Base-by-base conservation (phyloP, 2,113 vertebrate species). In the Dromaius novaehollandiae region DNA sequence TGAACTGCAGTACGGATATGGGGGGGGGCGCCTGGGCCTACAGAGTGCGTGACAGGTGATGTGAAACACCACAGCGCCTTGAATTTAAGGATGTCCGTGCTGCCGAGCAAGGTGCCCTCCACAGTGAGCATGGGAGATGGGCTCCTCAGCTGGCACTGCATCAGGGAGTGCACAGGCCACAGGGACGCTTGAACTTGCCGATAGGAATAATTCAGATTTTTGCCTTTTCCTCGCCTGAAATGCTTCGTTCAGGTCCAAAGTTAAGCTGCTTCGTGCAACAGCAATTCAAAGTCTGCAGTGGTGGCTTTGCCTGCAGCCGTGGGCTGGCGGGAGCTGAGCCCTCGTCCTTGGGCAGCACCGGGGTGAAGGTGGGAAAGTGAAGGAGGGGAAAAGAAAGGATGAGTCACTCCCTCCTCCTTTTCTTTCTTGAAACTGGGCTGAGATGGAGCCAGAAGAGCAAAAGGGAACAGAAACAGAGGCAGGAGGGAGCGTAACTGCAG, bases 281-380 rank as follows among this genome's bases (percentile, higher is more conserved):
- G n/a, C 11, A 11, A 34, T 74, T 65, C 1, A 1, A 26, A 51
- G 13, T 22, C 68, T 70, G 0, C 66, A 4, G 1, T 26, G 0
- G 0, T 44, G 61, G 32, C 38, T 38, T 38, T 38, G 38, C 38
- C 61, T 70, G 0, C 66, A 4, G 1, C 32, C 0, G 0, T 44
- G 61, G 26, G 18, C 32, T 75, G 46, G 14, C 51, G 63, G 51
- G 34, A 76, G 61, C 1, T 5, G 44, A 64, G 15, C 17, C 6
- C 15, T 85, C 20, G 12, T 40, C n/a, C 3, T 0, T 42, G 70
- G n/a, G 13, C 61, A 64, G 19, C 68, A n/a, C 24, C 75, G 66
- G 24, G 73, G 18, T 21, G 9, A 7, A 22, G 7, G 4, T 32
- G 14, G 4, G 34, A 48, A 87, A 40, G 7, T 14, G 40, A 73